phyloP scores from a whole-genome alignment of 2,797 vertebrate species.

The Myotis findleyi region DNA sequence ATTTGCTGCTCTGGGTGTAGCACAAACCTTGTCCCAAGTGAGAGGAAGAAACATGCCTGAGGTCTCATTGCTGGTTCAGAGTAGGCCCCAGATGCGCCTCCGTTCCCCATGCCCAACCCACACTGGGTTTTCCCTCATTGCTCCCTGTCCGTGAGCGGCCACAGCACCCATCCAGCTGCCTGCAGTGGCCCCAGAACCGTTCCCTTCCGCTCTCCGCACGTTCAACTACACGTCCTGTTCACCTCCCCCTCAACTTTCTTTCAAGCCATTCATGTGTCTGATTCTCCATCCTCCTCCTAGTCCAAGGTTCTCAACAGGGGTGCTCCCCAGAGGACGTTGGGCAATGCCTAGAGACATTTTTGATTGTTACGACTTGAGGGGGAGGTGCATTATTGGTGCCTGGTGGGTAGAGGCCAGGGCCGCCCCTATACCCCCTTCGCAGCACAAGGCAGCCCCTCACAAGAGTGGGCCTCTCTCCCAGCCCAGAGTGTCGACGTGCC shows the following conservation, averaged over 20 bases:
- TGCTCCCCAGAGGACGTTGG: background rate
- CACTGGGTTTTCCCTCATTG: background rate
- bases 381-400: background rate
- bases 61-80: background rate
- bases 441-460: too few relatives aligned
- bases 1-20: background rate
- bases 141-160: background rate
- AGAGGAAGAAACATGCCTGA: background rate
- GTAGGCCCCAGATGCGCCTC: background rate
- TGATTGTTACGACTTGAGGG: background rate
- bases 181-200: too few relatives aligned
- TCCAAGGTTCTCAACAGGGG: background rate
- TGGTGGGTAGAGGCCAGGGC: background rate
- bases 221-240: background rate
- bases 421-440: background rate
- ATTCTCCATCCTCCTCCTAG: background rate
- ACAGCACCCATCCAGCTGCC: too few relatives aligned
- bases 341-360: background rate
- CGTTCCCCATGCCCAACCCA: background rate
- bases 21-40: background rate
- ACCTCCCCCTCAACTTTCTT: background rate
- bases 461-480: background rate
- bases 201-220: fast-evolving
- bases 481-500: background rate
- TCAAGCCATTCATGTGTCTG: background rate